Evolutionary conservation across 1,140 invertebrate species (phyloP).

Genomic region (Holotrichia oblita): DNA sequence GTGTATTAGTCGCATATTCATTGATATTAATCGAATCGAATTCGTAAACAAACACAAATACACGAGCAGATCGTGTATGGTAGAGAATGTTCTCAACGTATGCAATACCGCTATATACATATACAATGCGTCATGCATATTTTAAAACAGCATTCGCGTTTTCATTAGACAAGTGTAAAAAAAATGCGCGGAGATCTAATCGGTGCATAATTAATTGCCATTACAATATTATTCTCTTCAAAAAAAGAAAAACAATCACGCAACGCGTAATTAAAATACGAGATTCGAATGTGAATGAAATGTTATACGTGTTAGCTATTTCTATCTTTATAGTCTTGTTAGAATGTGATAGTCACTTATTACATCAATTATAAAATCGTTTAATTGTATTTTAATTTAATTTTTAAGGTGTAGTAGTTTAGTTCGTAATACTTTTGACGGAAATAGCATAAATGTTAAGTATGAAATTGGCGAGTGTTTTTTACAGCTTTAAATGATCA

Average conservation of each 20-base stretch:
- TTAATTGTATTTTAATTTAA: too few species aligned
- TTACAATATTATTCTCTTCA: not conserved
- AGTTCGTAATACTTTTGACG: too few species aligned
- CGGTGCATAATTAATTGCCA: conserved; percentile 7
- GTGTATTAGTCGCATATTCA: not conserved
- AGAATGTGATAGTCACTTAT: not conserved
- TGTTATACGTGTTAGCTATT: too few species aligned
- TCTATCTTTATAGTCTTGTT: not conserved
- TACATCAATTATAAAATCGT: not conserved
- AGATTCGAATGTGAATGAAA: conserved; percentile 9
- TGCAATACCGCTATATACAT: not conserved
- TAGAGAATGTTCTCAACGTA: not conserved
- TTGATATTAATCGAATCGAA: conserved; percentile 17
- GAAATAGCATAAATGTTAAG: too few species aligned
- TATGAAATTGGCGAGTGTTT: too few species aligned
- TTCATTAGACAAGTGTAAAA: conserved; percentile 12
- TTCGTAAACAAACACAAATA: conserved; percentile 13
- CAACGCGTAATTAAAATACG: not conserved
- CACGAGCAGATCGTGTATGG: not conserved
- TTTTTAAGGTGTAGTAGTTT: too few species aligned
- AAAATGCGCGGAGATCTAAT: conserved; percentile 20
- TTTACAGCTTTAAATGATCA: too few species aligned
- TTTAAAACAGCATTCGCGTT: conserved; percentile 2
- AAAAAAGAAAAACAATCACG: conserved; percentile 13
- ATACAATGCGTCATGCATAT: conserved; percentile 12